These are phyloP conservation scores for Canis aureus DNA, from an alignment of 2,113 vertebrate species.

Conservation along the genomic window DNA sequence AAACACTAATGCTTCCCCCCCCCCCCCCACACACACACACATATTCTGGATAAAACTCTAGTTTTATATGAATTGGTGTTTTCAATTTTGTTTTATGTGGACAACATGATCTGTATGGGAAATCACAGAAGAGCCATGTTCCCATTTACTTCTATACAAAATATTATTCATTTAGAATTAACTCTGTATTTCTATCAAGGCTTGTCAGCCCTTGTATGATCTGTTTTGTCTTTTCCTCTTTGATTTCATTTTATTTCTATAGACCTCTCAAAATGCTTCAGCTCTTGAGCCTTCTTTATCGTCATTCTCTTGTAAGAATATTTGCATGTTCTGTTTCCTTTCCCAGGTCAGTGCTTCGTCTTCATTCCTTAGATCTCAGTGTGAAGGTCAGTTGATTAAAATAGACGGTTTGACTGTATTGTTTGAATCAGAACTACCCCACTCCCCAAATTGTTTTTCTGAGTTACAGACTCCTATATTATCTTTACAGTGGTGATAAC, in stretches of 20 bases:
- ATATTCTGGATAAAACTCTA: background rate
- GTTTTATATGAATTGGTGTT: background rate
- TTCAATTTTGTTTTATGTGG: background rate
- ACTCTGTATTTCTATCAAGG: background rate
- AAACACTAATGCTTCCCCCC: background rate
- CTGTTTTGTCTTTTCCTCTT: background rate
- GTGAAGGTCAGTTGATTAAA: background rate
- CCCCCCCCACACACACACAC: fast-evolving
- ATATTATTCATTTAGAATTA: background rate
- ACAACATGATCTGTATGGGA: background rate
- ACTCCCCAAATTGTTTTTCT: background rate
- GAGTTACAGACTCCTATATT: background rate
- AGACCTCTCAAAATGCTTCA: background rate
- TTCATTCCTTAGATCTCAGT: background rate
- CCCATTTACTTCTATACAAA: background rate
- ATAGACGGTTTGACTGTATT: background rate
- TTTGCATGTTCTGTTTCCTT: background rate
- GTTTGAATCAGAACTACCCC: background rate
- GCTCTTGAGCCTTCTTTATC: background rate
- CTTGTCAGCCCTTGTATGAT: background rate
- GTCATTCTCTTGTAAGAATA: background rate
- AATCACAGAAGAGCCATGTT: background rate
- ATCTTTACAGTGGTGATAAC: background rate
- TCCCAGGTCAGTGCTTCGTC: background rate
- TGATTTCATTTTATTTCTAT: background rate